Base-by-base conservation (phyloP, 2,888 invertebrate species). In the Anarsia innoxiella region DNA sequence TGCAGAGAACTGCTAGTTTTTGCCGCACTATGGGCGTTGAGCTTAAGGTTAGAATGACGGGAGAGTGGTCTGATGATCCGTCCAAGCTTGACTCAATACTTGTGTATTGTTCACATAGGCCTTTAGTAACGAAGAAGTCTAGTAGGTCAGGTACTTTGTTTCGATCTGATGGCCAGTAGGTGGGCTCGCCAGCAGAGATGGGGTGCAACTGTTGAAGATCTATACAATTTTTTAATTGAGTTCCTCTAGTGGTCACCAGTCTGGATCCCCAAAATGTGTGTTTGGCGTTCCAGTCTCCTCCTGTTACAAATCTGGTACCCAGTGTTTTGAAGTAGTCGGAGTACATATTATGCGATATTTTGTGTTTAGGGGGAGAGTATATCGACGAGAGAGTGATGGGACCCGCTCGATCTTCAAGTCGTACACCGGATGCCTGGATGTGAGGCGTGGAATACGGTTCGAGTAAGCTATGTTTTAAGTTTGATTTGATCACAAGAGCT, bases 121-220 rank as follows among this genome's bases (percentile, higher is more conserved):
- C 36, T 31, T 39, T 49, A 0, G 16, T 31, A 1, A 51, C 36
- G 19, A 41, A 51, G 26, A 54, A 54, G 25, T 54, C 48, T 1
- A 51, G 10, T 1, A 48, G 12, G 16, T 52, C 50, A 2, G 48
- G 50, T 1, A 37, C 30, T 33, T 41, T 49, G 1, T 34, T 15
- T 26, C 13, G 30, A 26, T 52, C 53, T 0, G 48, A 39, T 1
- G 47, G 50, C 46, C 51, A 51, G 14, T 50, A 41, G 5, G 44
- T 53, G 0, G 53, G 51, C 32, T 48, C 44, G 1, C 37, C 6
- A 0, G 50, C 39, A 0, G 48, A 35, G 3, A 46, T 29, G 2
- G 44, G 11, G 0, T 3, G 14, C 0, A 48, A 23, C 5, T 31
- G 8, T 1, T 30, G 25, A 0, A 1, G 15, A 8, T 44, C 36